Percentiles rank a stretch among this genome's conserved stretches.
Evolutionary conservation across 2,797 vertebrate species (phyloP).

Genomic region (Gouania willdenowi): DNA sequence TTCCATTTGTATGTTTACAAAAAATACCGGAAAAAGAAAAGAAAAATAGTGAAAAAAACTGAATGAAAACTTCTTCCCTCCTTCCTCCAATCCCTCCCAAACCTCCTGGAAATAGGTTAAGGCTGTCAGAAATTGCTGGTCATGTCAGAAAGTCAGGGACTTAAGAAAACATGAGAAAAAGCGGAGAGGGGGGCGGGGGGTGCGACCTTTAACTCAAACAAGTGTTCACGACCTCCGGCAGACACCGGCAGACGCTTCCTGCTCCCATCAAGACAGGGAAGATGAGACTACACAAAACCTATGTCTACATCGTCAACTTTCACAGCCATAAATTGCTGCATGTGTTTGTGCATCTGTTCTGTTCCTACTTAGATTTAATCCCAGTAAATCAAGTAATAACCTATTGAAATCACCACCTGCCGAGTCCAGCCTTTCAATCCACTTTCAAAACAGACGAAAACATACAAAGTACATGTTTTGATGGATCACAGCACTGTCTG

Average conservation of each 20-base stretch:
- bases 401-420: slow-evolving; percentile 31
- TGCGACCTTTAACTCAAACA: slow-evolving; percentile 47
- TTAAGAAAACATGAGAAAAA: slow-evolving; percentile 59
- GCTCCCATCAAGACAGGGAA: slow-evolving; percentile 48
- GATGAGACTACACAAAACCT: slow-evolving; percentile 47
- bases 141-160: slow-evolving; percentile 40
- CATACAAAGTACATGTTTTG: slow-evolving; percentile 51
- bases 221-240: slow-evolving; percentile 45
- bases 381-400: slow-evolving; percentile 38
- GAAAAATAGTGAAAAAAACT: slow-evolving; percentile 44
- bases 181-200: slow-evolving; percentile 24
- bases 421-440: slow-evolving; percentile 18
- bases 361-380: slow-evolving; percentile 33
- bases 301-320: slow-evolving; percentile 27
- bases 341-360: slow-evolving; percentile 9
- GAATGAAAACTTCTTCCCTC: slow-evolving; percentile 35
- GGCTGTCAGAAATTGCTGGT: slow-evolving; percentile 19
- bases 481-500: slow-evolving; percentile 34
- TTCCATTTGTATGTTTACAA: slow-evolving; percentile 35
- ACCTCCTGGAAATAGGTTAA: slow-evolving; percentile 24
- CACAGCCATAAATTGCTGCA: background rate
- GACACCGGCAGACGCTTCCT: slow-evolving; percentile 61
- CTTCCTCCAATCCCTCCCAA: slow-evolving; percentile 36
- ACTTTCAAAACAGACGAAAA: slow-evolving; percentile 26
- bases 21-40: slow-evolving; percentile 25